Evolutionary conservation across 2,888 invertebrate species (phyloP).

Genomic region (Tipula vernalis): DNA sequence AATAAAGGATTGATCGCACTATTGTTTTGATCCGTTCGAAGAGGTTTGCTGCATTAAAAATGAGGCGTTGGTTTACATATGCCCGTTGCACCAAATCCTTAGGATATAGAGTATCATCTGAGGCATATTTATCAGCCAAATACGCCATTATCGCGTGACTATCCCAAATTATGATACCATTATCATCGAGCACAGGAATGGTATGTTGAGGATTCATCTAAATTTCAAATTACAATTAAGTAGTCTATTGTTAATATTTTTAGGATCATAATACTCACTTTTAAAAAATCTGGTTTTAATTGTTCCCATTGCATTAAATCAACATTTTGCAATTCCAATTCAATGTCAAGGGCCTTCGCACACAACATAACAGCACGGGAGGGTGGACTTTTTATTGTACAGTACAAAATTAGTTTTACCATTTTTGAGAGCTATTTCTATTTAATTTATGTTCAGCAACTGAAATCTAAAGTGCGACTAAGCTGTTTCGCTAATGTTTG

Average conservation of each 20-base stretch:
- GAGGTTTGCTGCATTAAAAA: slow-evolving; percentile 39
- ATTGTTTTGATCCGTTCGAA: slow-evolving; percentile 24
- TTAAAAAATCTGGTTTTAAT: background rate
- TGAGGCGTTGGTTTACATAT: slow-evolving; percentile 37
- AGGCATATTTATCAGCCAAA: slow-evolving; percentile 41
- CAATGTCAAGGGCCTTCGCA: background rate
- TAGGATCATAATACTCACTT: background rate
- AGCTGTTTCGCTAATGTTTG: background rate
- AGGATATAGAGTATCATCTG: slow-evolving; percentile 42
- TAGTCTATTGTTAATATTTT: background rate
- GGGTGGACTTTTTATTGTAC: background rate
- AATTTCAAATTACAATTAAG: background rate
- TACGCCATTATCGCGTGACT: slow-evolving; percentile 41
- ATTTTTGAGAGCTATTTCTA: background rate
- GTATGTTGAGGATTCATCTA: slow-evolving; percentile 47
- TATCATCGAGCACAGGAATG: slow-evolving; percentile 31
- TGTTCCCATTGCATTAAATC: background rate
- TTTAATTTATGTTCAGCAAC: background rate
- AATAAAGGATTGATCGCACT: background rate
- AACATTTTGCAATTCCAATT: background rate
- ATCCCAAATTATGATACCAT: slow-evolving; percentile 27
- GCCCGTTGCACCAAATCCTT: slow-evolving; percentile 40
- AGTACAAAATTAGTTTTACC: background rate
- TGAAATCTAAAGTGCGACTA: background rate
- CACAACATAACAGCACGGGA: background rate